phyloP scores from a whole-genome alignment of 2,888 invertebrate species.

The Caradrina kadenii region DNA sequence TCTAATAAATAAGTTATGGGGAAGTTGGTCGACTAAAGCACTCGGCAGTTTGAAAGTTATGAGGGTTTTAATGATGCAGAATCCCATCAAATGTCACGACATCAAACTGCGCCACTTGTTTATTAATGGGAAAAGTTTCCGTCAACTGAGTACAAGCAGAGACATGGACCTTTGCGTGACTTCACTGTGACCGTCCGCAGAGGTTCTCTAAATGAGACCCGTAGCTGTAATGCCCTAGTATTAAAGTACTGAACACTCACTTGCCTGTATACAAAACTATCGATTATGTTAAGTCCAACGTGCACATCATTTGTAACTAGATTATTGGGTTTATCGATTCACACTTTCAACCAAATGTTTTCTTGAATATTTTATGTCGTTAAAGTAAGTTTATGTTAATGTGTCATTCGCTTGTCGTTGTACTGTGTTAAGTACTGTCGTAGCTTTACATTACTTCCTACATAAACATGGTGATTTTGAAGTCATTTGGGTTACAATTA shows the following conservation, averaged over 20 bases:
- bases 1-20: conserved; percentile 63
- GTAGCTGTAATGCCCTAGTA: conserved; percentile 10
- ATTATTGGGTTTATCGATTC: conserved; percentile 38
- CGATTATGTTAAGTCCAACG: conserved; percentile 5
- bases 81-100: conserved; percentile 65
- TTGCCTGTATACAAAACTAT: conserved; percentile 24
- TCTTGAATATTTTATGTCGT: conserved; percentile 17
- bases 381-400: background rate
- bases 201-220: conserved; percentile 9
- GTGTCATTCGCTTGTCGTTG: background rate
- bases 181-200: conserved; percentile 33
- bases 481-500: background rate
- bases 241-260: background rate
- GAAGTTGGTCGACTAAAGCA: conserved; percentile 55
- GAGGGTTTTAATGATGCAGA: conserved; percentile 67
- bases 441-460: background rate
- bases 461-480: background rate
- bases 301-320: conserved; percentile 7
- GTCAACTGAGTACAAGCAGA: conserved; percentile 41
- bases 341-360: conserved; percentile 10
- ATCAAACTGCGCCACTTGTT: conserved; percentile 63
- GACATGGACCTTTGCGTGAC: conserved; percentile 42
- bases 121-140: conserved; percentile 63
- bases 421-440: background rate
- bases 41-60: conserved; percentile 60